Percentiles rank a stretch among this genome's conserved stretches.
Conservation (phyloP, 64 coral and sea anemone genomes). For the Orbicella faveolata region DNA sequence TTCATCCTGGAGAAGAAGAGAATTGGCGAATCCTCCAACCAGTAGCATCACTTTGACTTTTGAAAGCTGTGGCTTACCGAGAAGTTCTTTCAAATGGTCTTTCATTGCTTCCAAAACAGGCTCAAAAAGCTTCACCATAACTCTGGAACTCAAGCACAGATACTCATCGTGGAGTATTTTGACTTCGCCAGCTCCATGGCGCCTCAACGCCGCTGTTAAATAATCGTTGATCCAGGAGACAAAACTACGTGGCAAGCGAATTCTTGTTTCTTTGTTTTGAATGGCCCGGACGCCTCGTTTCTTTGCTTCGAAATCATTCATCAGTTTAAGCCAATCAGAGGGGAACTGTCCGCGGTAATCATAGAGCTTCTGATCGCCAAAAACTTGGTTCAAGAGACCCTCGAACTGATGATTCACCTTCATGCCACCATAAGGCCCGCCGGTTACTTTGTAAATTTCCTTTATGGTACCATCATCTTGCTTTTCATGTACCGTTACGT, state of each 20-base stretch:
- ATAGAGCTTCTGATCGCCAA: constrained; percentile 37
- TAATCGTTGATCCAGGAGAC: constrained; percentile 8
- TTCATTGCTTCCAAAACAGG: constrained; percentile 10
- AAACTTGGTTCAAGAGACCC: constrained; percentile 30
- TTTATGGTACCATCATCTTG: constrained; percentile 6
- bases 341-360: constrained; percentile 24
- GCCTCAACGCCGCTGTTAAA: background rate
- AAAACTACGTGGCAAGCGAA: constrained; percentile 52
- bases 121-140: constrained; percentile 1
- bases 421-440: constrained; percentile 43
- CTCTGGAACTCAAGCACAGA: background rate
- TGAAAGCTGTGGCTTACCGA: background rate
- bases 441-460: constrained; percentile 41
- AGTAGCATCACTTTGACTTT: constrained; percentile 2
- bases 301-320: constrained; percentile 54
- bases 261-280: constrained; percentile 25
- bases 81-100: background rate
- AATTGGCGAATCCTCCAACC: constrained; percentile 8
- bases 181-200: background rate
- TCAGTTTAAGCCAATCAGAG: constrained; percentile 46
- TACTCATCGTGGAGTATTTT: constrained; percentile 28
- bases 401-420: constrained; percentile 45
- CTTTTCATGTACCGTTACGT: constrained; percentile 47
- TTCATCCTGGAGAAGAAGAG: background rate
- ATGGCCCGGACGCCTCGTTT: constrained; percentile 42